A percentile compares a stretch with the other conserved stretches of the same genome.
phyloP scores from a whole-genome alignment of 2,797 vertebrate species.

The Cygnus olor region DNA sequence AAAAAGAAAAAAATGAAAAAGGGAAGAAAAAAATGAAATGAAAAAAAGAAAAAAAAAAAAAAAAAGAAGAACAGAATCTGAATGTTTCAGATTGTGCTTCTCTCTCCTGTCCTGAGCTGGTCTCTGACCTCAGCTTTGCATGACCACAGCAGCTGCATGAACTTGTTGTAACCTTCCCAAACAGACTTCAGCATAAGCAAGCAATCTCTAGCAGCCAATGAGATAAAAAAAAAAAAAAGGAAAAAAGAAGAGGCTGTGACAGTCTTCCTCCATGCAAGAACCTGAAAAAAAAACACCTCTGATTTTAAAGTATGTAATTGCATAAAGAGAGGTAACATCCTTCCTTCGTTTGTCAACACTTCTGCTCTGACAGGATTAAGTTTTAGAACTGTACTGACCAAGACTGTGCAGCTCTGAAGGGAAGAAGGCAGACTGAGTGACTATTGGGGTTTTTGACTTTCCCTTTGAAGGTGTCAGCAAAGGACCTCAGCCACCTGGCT shows the following conservation, averaged over 20 bases:
- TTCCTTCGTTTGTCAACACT: neutral
- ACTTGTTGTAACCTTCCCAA: neutral
- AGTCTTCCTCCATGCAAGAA: neutral
- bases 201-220: neutral
- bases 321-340: neutral
- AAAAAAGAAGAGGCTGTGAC: neutral
- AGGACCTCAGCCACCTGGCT: neutral
- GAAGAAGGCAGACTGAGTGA: neutral
- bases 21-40: neutral
- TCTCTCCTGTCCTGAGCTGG: neutral
- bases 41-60: neutral
- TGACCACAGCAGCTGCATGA: neutral
- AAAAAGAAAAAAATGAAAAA: neutral
- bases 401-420: neutral
- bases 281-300: neutral
- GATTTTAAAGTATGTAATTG: neutral
- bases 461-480: neutral
- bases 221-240: too few relatives aligned
- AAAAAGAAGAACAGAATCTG: neutral
- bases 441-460: neutral
- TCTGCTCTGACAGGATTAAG: neutral
- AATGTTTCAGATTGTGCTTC: neutral
- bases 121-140: neutral
- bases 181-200: neutral
- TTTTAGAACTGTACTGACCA: neutral